Base-by-base conservation (phyloP, 1,140 invertebrate genomes). In the Drosophila busckii region DNA sequence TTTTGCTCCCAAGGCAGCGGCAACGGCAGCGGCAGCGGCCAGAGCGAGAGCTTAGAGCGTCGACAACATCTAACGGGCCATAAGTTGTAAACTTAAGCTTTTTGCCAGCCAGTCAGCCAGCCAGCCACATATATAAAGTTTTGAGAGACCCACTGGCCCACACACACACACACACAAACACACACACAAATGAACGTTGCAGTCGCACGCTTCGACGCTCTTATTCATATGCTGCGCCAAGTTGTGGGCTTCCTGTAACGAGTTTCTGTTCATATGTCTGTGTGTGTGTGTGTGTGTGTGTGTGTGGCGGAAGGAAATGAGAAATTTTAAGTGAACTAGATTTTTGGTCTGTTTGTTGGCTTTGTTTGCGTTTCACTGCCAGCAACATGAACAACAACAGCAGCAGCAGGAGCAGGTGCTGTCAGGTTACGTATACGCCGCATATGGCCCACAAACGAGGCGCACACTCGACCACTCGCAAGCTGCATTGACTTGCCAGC, bases 11-110 rank as follows among this genome's bases (percentile, higher is more conserved):
- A n/a, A n/a, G n/a, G n/a, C n/a, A n/a, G 9, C 42, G 20, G 6
- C 35, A 22, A 35, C 50, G n/a, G n/a, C n/a, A n/a, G n/a, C n/a
- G n/a, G n/a, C n/a, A n/a, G n/a, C n/a, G n/a, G n/a, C n/a, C n/a
- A n/a, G n/a, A n/a, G n/a, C n/a, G n/a, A n/a, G n/a, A n/a, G n/a
- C n/a, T n/a, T n/a, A n/a, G n/a, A n/a, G n/a, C n/a, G n/a, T n/a
- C n/a, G 17, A 40, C 38, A 29, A 8, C 48, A 28, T 20, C 29
- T 40, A 67, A 58, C 48, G 40, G 67, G 58, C n/a, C 68, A 68
- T 73, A 78, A 78, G 73, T 78, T 82, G 75, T 73, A 82, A 82
- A 82, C 68, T 80, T 82, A 80, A 80, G 75, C 75, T 68, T 54
- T 60, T 54, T 54, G n/a, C n/a, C n/a, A n/a, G n/a, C n/a, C n/a